Conservation (phyloP, 2,797 vertebrate species). For the Tragopan temminckii region DNA sequence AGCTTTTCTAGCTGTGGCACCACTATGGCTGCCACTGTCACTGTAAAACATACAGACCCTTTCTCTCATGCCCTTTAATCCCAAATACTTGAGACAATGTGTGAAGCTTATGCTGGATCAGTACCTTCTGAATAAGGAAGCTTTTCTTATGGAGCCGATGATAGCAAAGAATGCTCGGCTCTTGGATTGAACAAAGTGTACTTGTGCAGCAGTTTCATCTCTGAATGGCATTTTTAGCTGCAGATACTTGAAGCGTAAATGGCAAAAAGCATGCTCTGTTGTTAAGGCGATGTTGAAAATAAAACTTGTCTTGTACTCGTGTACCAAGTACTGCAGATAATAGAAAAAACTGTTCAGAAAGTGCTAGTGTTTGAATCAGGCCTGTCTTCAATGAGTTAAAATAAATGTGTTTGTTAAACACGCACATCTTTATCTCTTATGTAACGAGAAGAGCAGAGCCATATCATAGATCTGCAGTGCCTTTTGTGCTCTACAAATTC, state of each 20-base stretch:
- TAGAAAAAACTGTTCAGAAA: conserved; percentile 40
- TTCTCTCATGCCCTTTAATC: conserved; percentile 28
- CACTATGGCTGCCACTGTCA: neutral
- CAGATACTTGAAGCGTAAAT: conserved; percentile 24
- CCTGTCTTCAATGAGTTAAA: conserved; percentile 56
- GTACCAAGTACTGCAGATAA: conserved; percentile 7
- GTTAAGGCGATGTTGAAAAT: conserved; percentile 31
- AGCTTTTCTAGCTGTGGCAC: conserved; percentile 32
- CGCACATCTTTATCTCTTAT: conserved; percentile 58
- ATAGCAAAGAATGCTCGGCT: conserved; percentile 14
- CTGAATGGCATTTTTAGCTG: conserved; percentile 32
- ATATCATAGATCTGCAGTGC: conserved; percentile 63
- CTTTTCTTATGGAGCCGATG: conserved; percentile 35
- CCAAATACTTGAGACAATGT: conserved; percentile 38
- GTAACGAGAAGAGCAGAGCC: conserved; percentile 64
- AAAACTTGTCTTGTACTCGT: conserved; percentile 17
- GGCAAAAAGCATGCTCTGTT: conserved; percentile 1
- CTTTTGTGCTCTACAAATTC: conserved; percentile 75
- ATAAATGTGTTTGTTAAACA: conserved; percentile 67
- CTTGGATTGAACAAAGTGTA: conserved; percentile 33
- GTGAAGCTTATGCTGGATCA: conserved; percentile 15
- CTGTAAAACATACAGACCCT: neutral
- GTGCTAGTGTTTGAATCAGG: conserved; percentile 47
- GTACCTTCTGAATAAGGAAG: conserved; percentile 37
- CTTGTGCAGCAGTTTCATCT: conserved; percentile 43